Percentiles rank a stretch among this genome's conserved stretches.
These are phyloP conservation scores for Ptilorrhoa leucosticta DNA, from an alignment of 2,113 vertebrate genomes.

Conservation along the genomic window DNA sequence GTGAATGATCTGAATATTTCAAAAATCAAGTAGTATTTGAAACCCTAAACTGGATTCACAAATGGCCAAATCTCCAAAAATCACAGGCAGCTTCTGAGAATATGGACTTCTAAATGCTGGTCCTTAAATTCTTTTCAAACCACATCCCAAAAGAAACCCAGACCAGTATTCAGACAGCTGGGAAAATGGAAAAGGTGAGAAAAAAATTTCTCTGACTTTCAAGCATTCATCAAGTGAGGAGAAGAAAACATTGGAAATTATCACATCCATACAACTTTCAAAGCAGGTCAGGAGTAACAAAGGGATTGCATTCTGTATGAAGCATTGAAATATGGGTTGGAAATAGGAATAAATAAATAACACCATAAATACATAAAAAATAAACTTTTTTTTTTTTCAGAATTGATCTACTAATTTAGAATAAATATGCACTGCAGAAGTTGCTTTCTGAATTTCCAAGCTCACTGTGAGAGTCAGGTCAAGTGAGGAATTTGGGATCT, in stretches of 20 bases:
- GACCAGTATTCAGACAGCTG: neutral
- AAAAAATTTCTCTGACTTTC: neutral
- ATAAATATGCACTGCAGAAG: neutral
- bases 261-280: neutral
- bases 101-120: neutral
- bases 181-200: neutral
- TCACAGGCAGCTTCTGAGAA: neutral
- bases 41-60: neutral
- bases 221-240: neutral
- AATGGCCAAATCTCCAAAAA: neutral
- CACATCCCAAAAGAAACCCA: neutral
- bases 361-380: neutral
- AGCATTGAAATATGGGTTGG: neutral
- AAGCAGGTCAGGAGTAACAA: neutral
- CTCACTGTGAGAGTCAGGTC: neutral
- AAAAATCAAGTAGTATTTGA: neutral
- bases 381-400: neutral
- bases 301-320: neutral
- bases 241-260: neutral
- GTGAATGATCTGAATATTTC: neutral
- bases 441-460: neutral
- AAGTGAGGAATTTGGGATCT: neutral
- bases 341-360: neutral
- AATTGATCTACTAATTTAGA: neutral
- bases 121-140: neutral